A percentile compares a stretch with the other conserved stretches of the same genome.
Evolutionary conservation across 2,888 invertebrate species (phyloP).

Genomic region (Celastrina argiolus): DNA sequence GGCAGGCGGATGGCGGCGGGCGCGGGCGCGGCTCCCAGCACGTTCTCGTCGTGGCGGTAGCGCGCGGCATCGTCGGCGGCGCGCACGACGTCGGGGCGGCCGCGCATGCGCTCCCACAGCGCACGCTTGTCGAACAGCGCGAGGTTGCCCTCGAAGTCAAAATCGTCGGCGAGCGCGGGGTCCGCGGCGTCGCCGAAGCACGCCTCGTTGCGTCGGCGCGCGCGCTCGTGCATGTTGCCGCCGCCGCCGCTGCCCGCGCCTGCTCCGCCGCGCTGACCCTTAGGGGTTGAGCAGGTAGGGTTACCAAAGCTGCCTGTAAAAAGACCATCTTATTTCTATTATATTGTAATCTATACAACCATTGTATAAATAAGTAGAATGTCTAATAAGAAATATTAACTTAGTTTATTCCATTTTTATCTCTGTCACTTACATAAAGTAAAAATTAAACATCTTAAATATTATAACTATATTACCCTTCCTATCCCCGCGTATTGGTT

Average conservation of each 20-base stretch:
- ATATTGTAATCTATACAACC: no score
- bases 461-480: no score
- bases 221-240: constrained; percentile 71
- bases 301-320: constrained; percentile 47
- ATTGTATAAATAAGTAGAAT: no score
- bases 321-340: no score
- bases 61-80: constrained; percentile 57
- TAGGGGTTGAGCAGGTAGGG: constrained; percentile 39
- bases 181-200: constrained; percentile 87
- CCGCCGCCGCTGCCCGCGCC: constrained; percentile 68
- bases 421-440: no score
- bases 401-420: no score
- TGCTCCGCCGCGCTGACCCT: constrained; percentile 47
- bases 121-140: constrained; percentile 90
- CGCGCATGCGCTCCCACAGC: constrained; percentile 60
- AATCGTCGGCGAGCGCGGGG: constrained; percentile 83
- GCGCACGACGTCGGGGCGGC: constrained; percentile 60
- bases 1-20: constrained; percentile 82
- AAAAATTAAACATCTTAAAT: no score
- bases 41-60: constrained; percentile 92
- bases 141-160: constrained; percentile 96
- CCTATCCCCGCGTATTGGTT: no score
- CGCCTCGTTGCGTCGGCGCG: constrained; percentile 82
- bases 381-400: no score
- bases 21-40: constrained; percentile 65